Evolutionary conservation across 2,888 invertebrate genomes (phyloP).

Genomic region (Chironomus tentans): DNA sequence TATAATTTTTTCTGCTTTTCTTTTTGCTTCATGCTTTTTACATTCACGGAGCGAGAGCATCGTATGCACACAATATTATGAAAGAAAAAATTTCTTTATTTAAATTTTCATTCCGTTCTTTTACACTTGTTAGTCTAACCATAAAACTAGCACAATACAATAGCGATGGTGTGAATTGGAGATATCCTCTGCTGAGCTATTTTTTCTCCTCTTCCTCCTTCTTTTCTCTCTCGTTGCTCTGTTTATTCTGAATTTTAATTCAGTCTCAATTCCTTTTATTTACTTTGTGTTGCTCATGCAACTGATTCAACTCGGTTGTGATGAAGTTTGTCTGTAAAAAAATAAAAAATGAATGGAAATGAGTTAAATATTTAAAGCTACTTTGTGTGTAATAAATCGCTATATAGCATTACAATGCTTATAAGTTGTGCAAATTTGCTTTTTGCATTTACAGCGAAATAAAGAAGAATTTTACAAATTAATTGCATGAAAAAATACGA

Average conservation of each 20-base stretch:
- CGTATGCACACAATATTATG: background rate
- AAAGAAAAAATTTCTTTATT: background rate
- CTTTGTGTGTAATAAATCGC: background rate
- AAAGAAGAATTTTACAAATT: no score
- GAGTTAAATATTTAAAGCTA: background rate
- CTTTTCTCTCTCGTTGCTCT: background rate
- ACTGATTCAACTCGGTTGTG: background rate
- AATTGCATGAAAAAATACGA: no score
- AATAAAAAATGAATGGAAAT: background rate
- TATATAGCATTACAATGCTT: no score
- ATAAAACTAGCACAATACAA: slow-evolving; percentile 2
- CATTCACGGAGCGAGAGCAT: background rate
- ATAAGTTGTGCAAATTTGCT: no score
- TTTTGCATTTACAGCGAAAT: no score
- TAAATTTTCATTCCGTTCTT: background rate
- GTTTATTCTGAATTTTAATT: no score
- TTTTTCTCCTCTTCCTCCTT: background rate
- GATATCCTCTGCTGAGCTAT: slow-evolving; percentile 7
- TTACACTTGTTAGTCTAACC: slow-evolving; percentile 27
- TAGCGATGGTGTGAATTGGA: slow-evolving; percentile 14
- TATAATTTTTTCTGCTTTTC: background rate
- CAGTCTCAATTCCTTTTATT: background rate
- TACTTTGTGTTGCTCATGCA: background rate
- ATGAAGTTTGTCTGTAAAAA: background rate
- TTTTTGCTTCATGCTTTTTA: background rate